Percentiles rank a stretch among this genome's conserved stretches.
Conservation (phyloP, 2,888 invertebrate species). For the Adelphocoris suturalis region DNA sequence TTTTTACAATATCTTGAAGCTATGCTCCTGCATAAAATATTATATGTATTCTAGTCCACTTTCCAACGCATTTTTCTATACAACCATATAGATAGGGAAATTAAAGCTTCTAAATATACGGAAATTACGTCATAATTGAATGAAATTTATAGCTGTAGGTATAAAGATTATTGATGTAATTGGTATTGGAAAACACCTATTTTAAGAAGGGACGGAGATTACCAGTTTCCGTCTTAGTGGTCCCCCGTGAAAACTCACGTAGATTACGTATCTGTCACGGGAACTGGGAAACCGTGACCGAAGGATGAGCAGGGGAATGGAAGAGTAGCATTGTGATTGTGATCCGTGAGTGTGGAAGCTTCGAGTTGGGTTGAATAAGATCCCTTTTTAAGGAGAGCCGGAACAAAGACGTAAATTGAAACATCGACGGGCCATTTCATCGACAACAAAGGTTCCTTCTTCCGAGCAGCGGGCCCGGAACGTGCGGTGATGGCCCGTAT, state of each 20-base stretch:
- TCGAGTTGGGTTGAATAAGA: background rate
- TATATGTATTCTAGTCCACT: no score
- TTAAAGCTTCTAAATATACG: no score
- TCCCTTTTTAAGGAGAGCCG: background rate
- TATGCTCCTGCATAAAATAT: no score
- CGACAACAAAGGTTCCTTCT: slow-evolving; percentile 46
- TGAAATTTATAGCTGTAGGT: no score
- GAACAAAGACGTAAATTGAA: slow-evolving; percentile 30
- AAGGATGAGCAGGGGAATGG: background rate
- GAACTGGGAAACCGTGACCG: background rate
- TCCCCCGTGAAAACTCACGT: slow-evolving; percentile 1
- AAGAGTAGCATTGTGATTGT: background rate
- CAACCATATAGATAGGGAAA: no score
- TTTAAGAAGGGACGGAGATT: no score
- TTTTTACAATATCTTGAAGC: no score
- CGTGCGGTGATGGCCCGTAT: slow-evolving; percentile 5
- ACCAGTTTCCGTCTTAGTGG: background rate
- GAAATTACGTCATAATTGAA: no score
- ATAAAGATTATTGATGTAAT: no score
- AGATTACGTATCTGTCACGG: slow-evolving; percentile 19
- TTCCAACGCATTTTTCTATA: no score
- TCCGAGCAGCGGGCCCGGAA: background rate
- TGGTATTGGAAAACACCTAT: no score
- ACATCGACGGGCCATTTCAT: slow-evolving; percentile 26
- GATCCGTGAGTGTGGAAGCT: background rate